These are phyloP conservation scores for Cyanoramphus novaezelandiae DNA, from an alignment of 2,113 vertebrate species.

Conservation along the genomic window DNA sequence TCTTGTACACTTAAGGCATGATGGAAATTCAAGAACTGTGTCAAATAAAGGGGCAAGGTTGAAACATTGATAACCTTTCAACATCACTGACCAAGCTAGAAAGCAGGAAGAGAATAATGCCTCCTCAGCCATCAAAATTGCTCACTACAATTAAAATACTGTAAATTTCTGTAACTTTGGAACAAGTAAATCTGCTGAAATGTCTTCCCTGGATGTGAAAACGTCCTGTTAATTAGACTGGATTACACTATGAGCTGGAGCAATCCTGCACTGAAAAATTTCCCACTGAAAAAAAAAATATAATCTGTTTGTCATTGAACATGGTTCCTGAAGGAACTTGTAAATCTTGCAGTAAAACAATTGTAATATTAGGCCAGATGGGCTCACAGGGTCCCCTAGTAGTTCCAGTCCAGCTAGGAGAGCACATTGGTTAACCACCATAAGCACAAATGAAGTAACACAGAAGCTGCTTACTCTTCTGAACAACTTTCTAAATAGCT, in stretches of 20 bases:
- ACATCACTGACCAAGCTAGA: background rate
- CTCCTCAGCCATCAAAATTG: background rate
- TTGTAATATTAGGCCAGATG: background rate
- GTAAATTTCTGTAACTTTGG: background rate
- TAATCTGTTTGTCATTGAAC: background rate
- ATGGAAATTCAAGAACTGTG: slow-evolving; percentile 27
- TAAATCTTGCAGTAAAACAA: background rate
- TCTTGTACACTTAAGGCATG: background rate
- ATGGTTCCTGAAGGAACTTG: background rate
- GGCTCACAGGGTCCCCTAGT: background rate
- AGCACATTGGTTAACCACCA: background rate
- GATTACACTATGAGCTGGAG: background rate
- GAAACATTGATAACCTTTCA: slow-evolving; percentile 18
- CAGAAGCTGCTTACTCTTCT: background rate
- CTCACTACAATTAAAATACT: background rate
- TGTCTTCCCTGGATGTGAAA: background rate
- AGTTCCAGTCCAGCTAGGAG: background rate
- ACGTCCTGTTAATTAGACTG: background rate
- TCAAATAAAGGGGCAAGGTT: slow-evolving; percentile 9
- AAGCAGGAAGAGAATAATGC: background rate
- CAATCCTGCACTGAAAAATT: background rate
- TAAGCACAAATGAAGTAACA: background rate
- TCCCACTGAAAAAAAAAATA: background rate
- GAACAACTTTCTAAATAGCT: background rate
- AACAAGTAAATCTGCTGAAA: background rate